These are phyloP conservation scores for Chiloscyllium plagiosum DNA, from an alignment of 2,113 vertebrate genomes.

Conservation along the genomic window DNA sequence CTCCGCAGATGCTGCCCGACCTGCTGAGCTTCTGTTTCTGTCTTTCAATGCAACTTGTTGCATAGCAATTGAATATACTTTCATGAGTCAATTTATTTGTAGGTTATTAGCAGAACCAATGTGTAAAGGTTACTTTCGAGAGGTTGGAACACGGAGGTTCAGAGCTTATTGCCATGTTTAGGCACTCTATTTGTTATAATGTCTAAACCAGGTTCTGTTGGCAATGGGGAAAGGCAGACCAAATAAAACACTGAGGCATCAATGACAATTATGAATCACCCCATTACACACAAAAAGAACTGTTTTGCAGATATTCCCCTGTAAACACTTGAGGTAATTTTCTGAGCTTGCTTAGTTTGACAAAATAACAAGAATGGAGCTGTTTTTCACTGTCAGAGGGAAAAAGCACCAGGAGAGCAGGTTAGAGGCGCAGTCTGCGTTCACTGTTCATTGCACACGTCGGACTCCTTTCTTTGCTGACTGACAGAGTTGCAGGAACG, in stretches of 20 bases:
- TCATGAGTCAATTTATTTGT: neutral
- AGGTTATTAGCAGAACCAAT: too few relatives aligned
- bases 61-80: neutral
- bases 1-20: too few relatives aligned
- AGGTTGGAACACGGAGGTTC: neutral
- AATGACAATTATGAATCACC: neutral
- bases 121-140: neutral
- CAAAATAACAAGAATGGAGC: neutral
- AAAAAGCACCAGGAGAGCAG: neutral
- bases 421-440: neutral
- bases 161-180: neutral
- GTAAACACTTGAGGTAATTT: neutral
- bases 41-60: neutral
- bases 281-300: neutral
- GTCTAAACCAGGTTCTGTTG: neutral
- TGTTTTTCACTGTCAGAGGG: neutral
- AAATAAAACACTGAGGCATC: neutral
- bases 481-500: neutral
- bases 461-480: neutral
- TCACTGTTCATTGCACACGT: neutral
- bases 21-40: too few relatives aligned
- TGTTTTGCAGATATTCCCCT: neutral
- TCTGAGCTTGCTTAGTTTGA: neutral
- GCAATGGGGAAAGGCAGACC: neutral
- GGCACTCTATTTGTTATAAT: neutral